These are phyloP conservation scores for Eumacrocentrus americanus DNA, from an alignment of 2,888 invertebrate genomes.

Conservation along the genomic window DNA sequence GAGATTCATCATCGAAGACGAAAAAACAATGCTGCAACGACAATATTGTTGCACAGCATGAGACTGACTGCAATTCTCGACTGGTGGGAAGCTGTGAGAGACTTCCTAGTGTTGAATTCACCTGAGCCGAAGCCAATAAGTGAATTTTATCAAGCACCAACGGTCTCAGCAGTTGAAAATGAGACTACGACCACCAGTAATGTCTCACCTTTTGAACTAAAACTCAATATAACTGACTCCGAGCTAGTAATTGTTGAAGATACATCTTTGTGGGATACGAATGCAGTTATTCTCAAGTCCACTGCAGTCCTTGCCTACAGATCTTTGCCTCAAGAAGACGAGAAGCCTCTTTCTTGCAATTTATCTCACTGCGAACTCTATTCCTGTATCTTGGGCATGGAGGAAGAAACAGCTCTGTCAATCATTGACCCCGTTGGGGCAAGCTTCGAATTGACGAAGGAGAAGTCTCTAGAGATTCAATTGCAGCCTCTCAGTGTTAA, in stretches of 20 bases:
- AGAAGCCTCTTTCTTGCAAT: constrained; percentile 84
- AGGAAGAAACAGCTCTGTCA: constrained; percentile 91
- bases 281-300: constrained; percentile 91
- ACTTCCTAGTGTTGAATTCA: constrained; percentile 72
- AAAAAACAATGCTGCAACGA: constrained; percentile 76
- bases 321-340: constrained; percentile 67
- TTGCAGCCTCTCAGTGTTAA: constrained; percentile 80
- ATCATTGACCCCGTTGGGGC: constrained; percentile 93
- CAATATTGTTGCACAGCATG: constrained; percentile 92
- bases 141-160: constrained; percentile 32
- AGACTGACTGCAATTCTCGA: constrained; percentile 90
- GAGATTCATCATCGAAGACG: constrained; percentile 77
- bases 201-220: constrained; percentile 74
- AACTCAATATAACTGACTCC: constrained; percentile 93
- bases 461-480: constrained; percentile 65
- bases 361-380: constrained; percentile 91
- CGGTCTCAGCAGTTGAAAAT: constrained; percentile 39
- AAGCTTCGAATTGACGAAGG: constrained; percentile 71
- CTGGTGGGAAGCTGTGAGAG: constrained; percentile 86
- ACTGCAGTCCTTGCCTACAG: constrained; percentile 88
- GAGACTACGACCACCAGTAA: constrained; percentile 41
- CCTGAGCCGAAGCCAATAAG: constrained; percentile 53
- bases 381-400: constrained; percentile 87
- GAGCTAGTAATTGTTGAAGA: constrained; percentile 95
- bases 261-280: constrained; percentile 84